Base-by-base conservation (phyloP, 2,888 invertebrate species). In the Lottia scabra region DNA sequence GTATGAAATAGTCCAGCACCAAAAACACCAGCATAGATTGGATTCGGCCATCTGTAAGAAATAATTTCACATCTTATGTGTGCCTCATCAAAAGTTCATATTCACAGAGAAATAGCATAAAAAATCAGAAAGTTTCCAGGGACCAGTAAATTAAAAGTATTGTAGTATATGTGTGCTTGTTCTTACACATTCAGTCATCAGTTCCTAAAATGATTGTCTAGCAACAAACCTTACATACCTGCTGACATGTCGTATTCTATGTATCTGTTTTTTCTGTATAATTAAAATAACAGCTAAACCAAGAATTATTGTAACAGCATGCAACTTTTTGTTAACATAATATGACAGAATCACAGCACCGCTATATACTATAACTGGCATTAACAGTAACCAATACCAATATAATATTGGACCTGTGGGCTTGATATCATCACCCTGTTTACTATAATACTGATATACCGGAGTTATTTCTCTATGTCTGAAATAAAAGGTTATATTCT, bases 21-120 rank as follows among this genome's bases (percentile, higher is more conserved):
- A 84, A 88, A 89, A 43, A 82, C 72, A 5, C 88, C 88, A 56
- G 85, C 84, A 80, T 76, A 85, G 2, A 87, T 72, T 12, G 89
- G 89, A 73, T 86, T 86, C 3, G 87, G 84, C 87, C 86, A 87
- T 70, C 88, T 88, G 78, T 27, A 78, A 79, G 27, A 68, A 67
- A 30, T 30, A 30, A 4, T 30, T 30, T 4, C 30, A 4, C 5
- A 30, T 30, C 5, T 30, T 5, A 30, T 30, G 30, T 30, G 2
- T 30, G 30, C 30, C 30, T 4, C 5, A 30, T 30, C 30, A 30
- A 30, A 30, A 30, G 30, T 30, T n/a, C n/a, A n/a, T n/a, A n/a
- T n/a, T n/a, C n/a, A n/a, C n/a, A n/a, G n/a, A n/a, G n/a, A n/a
- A n/a, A n/a, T n/a, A n/a, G n/a, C n/a, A n/a, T n/a, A n/a, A n/a